Evolutionary conservation across 1,140 invertebrate genomes (phyloP).

Genomic region (Pristionchus pacificus): DNA sequence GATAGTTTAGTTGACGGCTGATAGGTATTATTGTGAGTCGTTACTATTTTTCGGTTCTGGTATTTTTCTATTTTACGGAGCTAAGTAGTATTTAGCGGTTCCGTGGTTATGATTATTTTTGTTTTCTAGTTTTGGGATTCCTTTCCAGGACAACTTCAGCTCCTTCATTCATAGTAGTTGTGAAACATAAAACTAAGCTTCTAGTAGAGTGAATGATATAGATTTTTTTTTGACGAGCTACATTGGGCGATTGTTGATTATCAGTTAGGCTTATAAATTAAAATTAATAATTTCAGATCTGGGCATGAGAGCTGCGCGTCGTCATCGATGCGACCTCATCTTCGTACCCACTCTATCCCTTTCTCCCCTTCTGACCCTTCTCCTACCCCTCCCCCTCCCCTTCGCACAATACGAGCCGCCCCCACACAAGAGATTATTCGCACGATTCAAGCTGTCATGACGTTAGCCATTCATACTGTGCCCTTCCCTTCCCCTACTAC

Average conservation of each 20-base stretch:
- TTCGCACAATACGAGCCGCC: too few relatives aligned
- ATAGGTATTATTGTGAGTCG: background rate
- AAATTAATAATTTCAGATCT: slow-evolving; percentile 6
- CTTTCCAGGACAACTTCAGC: background rate
- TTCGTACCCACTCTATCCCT: too few relatives aligned
- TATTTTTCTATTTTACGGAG: slow-evolving; percentile 5
- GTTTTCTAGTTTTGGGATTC: slow-evolving; percentile 6
- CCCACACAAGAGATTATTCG: too few relatives aligned
- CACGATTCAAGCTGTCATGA: too few relatives aligned
- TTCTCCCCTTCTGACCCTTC: too few relatives aligned
- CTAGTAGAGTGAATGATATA: background rate
- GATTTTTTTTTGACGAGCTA: background rate
- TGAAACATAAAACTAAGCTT: slow-evolving; percentile 1
- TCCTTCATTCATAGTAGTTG: slow-evolving; percentile 3
- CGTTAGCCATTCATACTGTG: too few relatives aligned
- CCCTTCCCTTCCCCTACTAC: too few relatives aligned
- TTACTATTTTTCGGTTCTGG: background rate
- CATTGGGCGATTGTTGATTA: background rate
- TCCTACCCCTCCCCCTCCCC: too few relatives aligned
- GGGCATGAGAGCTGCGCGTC: slow-evolving; percentile 15
- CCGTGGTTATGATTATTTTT: slow-evolving; percentile 1
- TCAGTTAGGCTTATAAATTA: background rate
- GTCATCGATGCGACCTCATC: too few relatives aligned
- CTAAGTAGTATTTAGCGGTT: slow-evolving; percentile 5
- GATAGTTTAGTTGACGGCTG: too few relatives aligned